Base-by-base conservation (phyloP, 1,140 invertebrate genomes). In the Rhopalosiphum padi region DNA sequence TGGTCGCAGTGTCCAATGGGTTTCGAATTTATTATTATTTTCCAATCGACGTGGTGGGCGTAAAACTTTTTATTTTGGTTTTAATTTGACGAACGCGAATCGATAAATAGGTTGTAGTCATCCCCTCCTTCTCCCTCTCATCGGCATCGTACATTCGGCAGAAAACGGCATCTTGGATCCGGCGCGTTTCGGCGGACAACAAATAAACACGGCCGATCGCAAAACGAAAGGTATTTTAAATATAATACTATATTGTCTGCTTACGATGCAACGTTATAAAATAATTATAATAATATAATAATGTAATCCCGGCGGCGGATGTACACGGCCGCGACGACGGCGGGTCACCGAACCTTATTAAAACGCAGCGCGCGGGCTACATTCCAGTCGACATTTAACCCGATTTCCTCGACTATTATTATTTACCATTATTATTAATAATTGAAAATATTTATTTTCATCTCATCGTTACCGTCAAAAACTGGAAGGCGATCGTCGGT, bases 381-480 rank as follows among this genome's bases (percentile, higher is more conserved):
- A 83, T 92, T 83, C 89, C 53, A 90, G 25, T 46, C 89, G 55
- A 90, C 68, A 92, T 92, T 92, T 83, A 92, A 83, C 90, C 68
- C 90, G 90, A 83, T 92, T 91, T 82, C 18, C 41, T 83, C 90
- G 68, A 4, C 43, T 83, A 46, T 48, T 41, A 89, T 89, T 88
- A 88, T 86, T 25, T 46, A 41, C 23, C 9, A 68, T 43, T 41
- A 41, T 87, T 87, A 18, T 87, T 30, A 48, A 48, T 87, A 88
- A 35, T 88, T 23, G 23, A 55, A 89, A 21, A 30, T 37, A 55
- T 53, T 23, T 43, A 43, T 51, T 21, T 51, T 51, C 48, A 1
- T 43, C 2, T 5, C 30, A 6, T 55, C 15, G 23, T 43, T 60
- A 35, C 11, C 53, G 88, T 60, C 37, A 15, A n/a, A 88, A 88